Conservation (phyloP, 1,140 invertebrate species). For the Drosophila pallidifrons region DNA sequence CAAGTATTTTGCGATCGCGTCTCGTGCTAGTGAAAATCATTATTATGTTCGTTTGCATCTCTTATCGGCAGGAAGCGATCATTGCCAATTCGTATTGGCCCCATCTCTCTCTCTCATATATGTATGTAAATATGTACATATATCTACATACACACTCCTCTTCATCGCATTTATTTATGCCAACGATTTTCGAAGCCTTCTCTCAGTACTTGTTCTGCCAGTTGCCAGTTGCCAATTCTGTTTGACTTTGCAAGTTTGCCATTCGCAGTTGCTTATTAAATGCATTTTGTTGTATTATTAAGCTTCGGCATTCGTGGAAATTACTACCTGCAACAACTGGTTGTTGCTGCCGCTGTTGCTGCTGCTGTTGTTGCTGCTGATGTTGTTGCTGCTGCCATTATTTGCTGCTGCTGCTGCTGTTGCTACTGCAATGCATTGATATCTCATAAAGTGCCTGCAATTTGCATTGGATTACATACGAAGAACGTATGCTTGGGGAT, state of each 20-base stretch:
- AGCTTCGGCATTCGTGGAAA: slow-evolving; percentile 76
- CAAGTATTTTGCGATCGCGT: too few relatives aligned
- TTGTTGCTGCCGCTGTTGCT: slow-evolving; percentile 29
- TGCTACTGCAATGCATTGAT: slow-evolving; percentile 63
- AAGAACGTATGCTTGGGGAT: too few relatives aligned
- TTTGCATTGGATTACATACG: too few relatives aligned
- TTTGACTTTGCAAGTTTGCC: slow-evolving; percentile 50
- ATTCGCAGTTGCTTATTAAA: slow-evolving; percentile 80
- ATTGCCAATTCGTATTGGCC: too few relatives aligned
- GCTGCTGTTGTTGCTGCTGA: slow-evolving; percentile 19
- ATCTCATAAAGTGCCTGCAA: slow-evolving; percentile 37
- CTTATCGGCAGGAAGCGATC: too few relatives aligned
- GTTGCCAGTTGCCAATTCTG: slow-evolving; percentile 2
- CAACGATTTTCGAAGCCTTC: slow-evolving; percentile 19
- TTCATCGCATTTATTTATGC: slow-evolving; percentile 13
- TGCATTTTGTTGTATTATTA: slow-evolving; percentile 79
- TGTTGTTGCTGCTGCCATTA: slow-evolving; percentile 13
- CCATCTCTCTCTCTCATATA: too few relatives aligned
- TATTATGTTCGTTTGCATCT: too few relatives aligned
- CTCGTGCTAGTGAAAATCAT: too few relatives aligned
- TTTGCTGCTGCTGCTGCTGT: neutral
- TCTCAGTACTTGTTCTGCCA: neutral
- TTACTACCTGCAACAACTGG: slow-evolving; percentile 66
- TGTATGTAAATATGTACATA: too few relatives aligned
- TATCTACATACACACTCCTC: neutral